A percentile compares a stretch with the other conserved stretches of the same genome.
Evolutionary conservation across 1,140 invertebrate genomes (phyloP).

Genomic region (Mya arenaria): DNA sequence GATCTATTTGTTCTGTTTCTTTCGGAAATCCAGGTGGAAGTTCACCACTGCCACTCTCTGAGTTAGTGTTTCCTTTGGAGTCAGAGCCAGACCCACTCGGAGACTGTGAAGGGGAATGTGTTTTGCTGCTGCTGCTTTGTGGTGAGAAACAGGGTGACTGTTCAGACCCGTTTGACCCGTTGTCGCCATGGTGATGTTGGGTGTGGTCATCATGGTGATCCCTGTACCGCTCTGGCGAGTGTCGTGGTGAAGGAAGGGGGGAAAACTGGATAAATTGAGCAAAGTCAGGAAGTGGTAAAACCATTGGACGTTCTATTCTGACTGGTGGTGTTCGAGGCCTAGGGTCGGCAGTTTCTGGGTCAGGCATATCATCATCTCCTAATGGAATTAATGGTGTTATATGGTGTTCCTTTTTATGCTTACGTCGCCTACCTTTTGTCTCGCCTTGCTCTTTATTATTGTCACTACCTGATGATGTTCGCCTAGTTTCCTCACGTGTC

Average conservation of each 20-base stretch:
- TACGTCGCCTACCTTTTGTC: slow-evolving; percentile 29
- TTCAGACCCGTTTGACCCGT: slow-evolving; percentile 26
- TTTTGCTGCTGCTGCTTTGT: slow-evolving; percentile 70
- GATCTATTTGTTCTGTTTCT: slow-evolving; percentile 53
- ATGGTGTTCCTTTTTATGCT: slow-evolving; percentile 58
- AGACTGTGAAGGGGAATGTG: slow-evolving; percentile 66
- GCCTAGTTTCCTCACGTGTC: slow-evolving; percentile 48
- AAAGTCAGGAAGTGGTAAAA: slow-evolving; percentile 66
- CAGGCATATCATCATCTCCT: slow-evolving; percentile 61
- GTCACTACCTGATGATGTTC: slow-evolving; percentile 56
- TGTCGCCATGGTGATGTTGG: slow-evolving; percentile 4
- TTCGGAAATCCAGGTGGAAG: slow-evolving; percentile 34
- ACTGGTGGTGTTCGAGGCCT: slow-evolving; percentile 51
- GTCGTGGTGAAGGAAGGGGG: slow-evolving; percentile 49
- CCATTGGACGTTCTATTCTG: slow-evolving; percentile 43
- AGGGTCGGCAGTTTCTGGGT: slow-evolving; percentile 63
- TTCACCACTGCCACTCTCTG: slow-evolving; percentile 51
- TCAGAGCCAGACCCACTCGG: slow-evolving; percentile 62
- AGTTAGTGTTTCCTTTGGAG: slow-evolving; percentile 54
- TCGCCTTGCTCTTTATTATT: slow-evolving; percentile 54
- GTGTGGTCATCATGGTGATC: slow-evolving; percentile 34
- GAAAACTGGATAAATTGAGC: slow-evolving; percentile 61
- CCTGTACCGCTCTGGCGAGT: slow-evolving; percentile 48
- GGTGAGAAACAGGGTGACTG: slow-evolving; percentile 71
- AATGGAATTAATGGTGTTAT: slow-evolving; percentile 63